Evolutionary conservation across 2,888 invertebrate species (phyloP), one percentile per base, ranked within the genome.

Genomic region (Nasonovia ribisnigri): DNA sequence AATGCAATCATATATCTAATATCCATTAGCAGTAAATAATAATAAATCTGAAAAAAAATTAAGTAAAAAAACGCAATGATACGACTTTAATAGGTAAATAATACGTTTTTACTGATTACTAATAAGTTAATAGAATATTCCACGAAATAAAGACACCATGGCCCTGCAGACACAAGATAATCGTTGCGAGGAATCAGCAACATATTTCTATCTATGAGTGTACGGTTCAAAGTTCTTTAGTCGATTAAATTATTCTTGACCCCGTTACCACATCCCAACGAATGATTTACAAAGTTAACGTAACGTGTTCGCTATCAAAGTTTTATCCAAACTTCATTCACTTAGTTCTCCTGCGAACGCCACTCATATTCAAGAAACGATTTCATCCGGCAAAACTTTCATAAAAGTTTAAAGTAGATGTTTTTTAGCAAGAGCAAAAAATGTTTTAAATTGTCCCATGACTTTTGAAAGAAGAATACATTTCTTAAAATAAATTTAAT

Each of bases 351-450:
- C 48, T 51, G 42, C 36, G 42, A 92, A 88, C 67, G 42, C 92
- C 92, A 88, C 92, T 92, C 92, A 92, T 88, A 92, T 51, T 67
- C 92, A 67, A 67, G 51, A 88, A 51, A 67, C 67, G 51, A 92
- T 92, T 92, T 92, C 92, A 92, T 88, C 88, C 67, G 67, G 36
- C 36, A 88, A 92, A 92, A 92, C 92, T 92, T 92, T 88, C 67
- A 67, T 42, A 67, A 67, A 92, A 92, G 51, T 92, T 92, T 88
- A 87, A 92, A 87, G 87, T 60, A 92, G 57, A 46, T 92, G 20
- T 88, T 67, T 88, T 67, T 92, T 84, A 60, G 60, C 36, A 88
- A 26, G 67, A 88, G 46, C 60, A 92, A 92, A 87, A 88, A 51
- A 86, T 91, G n/a, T 91, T 60, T 92, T 67, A 92, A 92, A 92